A percentile compares a stretch with the other conserved stretches of the same genome.
Evolutionary conservation across 2,113 vertebrate species (phyloP).

Genomic region (Halichoerus grypus): DNA sequence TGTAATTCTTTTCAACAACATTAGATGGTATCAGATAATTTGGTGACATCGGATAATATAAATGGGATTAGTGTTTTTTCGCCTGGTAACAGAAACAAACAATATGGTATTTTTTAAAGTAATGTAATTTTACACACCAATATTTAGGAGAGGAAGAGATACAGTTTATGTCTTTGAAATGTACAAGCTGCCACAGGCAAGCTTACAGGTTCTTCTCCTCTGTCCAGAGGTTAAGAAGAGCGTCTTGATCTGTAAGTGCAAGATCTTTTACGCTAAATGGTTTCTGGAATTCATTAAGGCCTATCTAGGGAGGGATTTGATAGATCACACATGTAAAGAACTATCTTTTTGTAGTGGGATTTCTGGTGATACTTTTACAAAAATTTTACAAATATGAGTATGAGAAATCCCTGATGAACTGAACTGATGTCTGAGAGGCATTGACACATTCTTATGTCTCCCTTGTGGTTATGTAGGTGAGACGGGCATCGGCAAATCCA

Average conservation of each 20-base stretch:
- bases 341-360: background rate
- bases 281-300: background rate
- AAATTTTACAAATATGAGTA: background rate
- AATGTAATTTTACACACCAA: background rate
- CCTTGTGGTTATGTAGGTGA: constrained; percentile 84
- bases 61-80: background rate
- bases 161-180: background rate
- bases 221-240: background rate
- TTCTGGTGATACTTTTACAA: background rate
- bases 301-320: background rate
- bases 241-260: background rate
- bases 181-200: background rate
- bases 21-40: background rate
- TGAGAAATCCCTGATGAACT: background rate
- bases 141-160: background rate
- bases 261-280: background rate
- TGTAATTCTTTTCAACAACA: background rate
- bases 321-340: background rate
- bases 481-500: constrained; percentile 92
- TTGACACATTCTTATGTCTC: constrained; percentile 18
- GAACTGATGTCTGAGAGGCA: background rate
- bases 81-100: background rate
- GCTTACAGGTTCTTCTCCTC: background rate
- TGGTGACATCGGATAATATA: background rate
- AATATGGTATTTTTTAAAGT: background rate